Evolutionary conservation across 2,113 vertebrate genomes (phyloP).

Genomic region (Brienomyrus longianalis): DNA sequence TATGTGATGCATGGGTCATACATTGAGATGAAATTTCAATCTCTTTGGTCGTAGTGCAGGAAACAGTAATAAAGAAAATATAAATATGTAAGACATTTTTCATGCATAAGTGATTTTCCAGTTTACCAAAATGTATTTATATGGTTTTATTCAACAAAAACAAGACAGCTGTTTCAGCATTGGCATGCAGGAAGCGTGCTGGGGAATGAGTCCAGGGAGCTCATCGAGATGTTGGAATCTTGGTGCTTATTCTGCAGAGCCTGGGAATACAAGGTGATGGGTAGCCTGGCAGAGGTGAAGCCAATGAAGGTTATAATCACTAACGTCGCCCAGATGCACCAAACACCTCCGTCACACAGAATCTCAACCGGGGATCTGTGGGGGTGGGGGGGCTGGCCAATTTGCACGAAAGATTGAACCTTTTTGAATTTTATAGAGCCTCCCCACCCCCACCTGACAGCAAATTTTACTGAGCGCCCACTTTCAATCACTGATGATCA

Average conservation of each 20-base stretch:
- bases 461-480: neutral
- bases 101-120: neutral
- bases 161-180: neutral
- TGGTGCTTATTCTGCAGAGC: neutral
- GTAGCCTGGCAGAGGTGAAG: neutral
- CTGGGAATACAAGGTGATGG: neutral
- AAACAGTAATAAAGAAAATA: neutral
- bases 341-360: neutral
- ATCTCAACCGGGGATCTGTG: neutral
- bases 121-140: neutral
- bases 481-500: neutral
- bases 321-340: neutral
- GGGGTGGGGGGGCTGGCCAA: neutral
- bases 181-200: neutral
- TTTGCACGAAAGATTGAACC: neutral
- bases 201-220: neutral
- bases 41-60: neutral
- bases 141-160: neutral
- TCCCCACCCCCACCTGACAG: neutral
- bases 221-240: neutral
- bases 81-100: neutral
- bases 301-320: neutral
- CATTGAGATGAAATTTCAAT: neutral
- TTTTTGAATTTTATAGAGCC: neutral
- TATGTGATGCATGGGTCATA: neutral